These are phyloP conservation scores for Octopus sinensis DNA, from an alignment of 1,140 invertebrate genomes.

Conservation along the genomic window DNA sequence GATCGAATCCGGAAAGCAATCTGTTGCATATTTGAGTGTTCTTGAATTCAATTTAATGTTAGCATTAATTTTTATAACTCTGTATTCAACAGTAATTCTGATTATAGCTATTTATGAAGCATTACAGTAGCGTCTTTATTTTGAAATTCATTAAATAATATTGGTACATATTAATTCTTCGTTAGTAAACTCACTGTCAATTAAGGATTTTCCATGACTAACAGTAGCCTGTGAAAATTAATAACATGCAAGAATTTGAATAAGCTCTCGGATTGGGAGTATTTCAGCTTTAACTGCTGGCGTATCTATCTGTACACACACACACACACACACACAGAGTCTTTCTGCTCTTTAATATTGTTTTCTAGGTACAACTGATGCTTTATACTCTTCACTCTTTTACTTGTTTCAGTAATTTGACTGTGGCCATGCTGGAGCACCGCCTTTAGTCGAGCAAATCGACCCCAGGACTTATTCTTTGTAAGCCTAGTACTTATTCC, in stretches of 20 bases:
- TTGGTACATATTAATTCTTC: not conserved
- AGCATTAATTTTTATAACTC: not conserved
- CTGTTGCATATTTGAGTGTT: not conserved
- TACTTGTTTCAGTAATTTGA: too few relatives aligned
- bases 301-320: not conserved
- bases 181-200: not conserved
- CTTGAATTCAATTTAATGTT: slow-evolving; percentile 8
- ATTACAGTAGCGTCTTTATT: not conserved
- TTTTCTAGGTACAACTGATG: too few relatives aligned
- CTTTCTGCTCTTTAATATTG: not conserved
- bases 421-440: too few relatives aligned
- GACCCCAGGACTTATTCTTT: too few relatives aligned
- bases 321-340: not conserved
- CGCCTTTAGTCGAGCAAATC: too few relatives aligned
- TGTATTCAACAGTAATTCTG: slow-evolving; percentile 2
- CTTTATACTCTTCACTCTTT: not conserved
- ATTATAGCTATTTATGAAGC: not conserved
- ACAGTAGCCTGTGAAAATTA: not conserved
- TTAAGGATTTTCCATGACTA: not conserved
- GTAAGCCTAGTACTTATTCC: too few relatives aligned
- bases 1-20: too few relatives aligned
- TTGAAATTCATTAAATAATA: not conserved
- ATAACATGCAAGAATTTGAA: slow-evolving; percentile 2
- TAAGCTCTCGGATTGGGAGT: not conserved
- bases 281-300: not conserved